These are phyloP conservation scores for Cygnus olor DNA, from an alignment of 2,797 vertebrate species.

Conservation along the genomic window DNA sequence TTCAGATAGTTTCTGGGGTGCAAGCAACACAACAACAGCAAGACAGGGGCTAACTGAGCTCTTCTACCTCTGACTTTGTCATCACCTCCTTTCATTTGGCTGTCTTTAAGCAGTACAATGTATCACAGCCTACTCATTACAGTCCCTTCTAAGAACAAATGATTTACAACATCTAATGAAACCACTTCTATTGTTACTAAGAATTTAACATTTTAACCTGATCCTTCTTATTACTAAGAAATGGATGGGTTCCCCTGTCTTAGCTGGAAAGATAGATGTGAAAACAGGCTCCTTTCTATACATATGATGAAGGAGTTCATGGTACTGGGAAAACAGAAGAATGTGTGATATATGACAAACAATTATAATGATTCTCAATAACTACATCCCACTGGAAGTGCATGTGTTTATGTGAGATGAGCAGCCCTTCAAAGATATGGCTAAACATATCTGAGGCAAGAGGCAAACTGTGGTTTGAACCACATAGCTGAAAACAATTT, in stretches of 20 bases:
- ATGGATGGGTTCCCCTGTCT: not conserved
- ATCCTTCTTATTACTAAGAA: not conserved
- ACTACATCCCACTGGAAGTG: not conserved
- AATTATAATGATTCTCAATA: not conserved
- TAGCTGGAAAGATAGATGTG: not conserved
- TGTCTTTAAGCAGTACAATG: not conserved
- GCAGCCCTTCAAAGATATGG: not conserved
- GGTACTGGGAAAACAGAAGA: not conserved
- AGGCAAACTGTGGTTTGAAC: not conserved
- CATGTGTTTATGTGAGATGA: not conserved
- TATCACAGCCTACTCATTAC: not conserved
- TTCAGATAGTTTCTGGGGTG: not conserved
- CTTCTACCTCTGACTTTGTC: not conserved
- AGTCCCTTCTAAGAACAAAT: not conserved
- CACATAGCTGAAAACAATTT: not conserved
- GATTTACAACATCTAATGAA: not conserved
- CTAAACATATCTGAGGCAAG: not conserved
- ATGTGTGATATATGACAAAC: not conserved
- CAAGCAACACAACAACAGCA: fast-evolving
- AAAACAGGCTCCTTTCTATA: not conserved
- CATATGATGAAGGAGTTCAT: not conserved
- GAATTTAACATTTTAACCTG: not conserved
- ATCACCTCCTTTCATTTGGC: not conserved
- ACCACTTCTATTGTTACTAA: not conserved
- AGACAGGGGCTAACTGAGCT: not conserved